Percentiles rank a stretch among this genome's conserved stretches.
Evolutionary conservation across 2,888 invertebrate genomes (phyloP).

Genomic region (Napeogenes sylphis): DNA sequence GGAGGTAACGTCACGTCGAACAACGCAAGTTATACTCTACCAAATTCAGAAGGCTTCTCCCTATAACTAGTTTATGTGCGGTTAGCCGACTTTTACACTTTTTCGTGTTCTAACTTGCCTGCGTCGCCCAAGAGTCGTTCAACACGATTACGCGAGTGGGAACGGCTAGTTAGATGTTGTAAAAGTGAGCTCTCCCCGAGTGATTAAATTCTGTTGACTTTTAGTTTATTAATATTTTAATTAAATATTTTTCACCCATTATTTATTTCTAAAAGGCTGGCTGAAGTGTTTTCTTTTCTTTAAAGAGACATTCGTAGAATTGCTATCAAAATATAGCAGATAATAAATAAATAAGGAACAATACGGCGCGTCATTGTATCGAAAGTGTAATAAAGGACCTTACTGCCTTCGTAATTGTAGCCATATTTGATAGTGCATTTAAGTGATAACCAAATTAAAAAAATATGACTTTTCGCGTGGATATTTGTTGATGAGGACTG

Average conservation of each 20-base stretch:
- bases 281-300: conserved; percentile 13
- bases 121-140: conserved; percentile 71
- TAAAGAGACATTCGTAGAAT: conserved; percentile 41
- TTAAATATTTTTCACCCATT: conserved; percentile 6
- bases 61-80: conserved; percentile 27
- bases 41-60: conserved; percentile 48
- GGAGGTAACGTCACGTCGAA: conserved; percentile 71
- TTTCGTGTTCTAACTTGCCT: conserved; percentile 61
- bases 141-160: conserved; percentile 72
- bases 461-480: conserved; percentile 43
- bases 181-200: conserved; percentile 59
- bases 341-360: conserved; percentile 74
- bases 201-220: conserved; percentile 27
- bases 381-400: conserved; percentile 53
- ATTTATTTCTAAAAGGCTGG: conserved; percentile 25
- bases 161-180: conserved; percentile 56
- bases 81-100: conserved; percentile 35
- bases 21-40: conserved; percentile 64
- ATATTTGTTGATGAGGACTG: conserved; percentile 50
- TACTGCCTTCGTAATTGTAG: conserved; percentile 46
- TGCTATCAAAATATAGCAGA: conserved; percentile 67
- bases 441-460: conserved; percentile 49
- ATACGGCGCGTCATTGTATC: conserved; percentile 42
- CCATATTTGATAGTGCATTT: conserved; percentile 44
- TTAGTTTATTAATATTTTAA: conserved; percentile 17